phyloP scores from a whole-genome alignment of 2,888 invertebrate genomes.

The Entomobrya multifasciata region DNA sequence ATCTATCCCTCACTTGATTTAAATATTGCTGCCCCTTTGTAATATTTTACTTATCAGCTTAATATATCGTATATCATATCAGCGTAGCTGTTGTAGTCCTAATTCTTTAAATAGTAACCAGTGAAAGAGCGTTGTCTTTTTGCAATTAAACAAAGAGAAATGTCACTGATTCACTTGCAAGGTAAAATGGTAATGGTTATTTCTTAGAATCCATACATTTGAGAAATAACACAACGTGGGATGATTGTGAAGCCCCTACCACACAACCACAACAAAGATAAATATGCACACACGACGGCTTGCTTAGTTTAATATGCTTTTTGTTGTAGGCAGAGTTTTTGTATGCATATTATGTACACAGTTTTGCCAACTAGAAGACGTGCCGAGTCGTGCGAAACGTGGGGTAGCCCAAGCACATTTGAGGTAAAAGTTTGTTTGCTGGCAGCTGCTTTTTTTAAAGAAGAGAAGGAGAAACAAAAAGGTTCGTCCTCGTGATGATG shows the following conservation, averaged over 20 bases:
- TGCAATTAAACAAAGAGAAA: no score
- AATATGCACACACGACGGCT: not conserved
- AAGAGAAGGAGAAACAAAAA: constrained; percentile 39
- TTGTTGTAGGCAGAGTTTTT: not conserved
- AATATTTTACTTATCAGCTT: no score
- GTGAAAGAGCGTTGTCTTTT: no score
- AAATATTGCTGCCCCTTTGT: no score
- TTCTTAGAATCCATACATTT: constrained; percentile 27
- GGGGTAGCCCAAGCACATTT: constrained; percentile 42
- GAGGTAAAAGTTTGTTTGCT: constrained; percentile 44
- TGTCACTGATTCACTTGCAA: no score
- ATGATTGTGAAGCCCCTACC: constrained; percentile 5
- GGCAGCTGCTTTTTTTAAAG: constrained; percentile 32
- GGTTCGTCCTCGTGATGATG: constrained; percentile 36
- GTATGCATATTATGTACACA: constrained; percentile 13
- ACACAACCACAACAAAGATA: not conserved
- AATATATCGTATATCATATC: no score
- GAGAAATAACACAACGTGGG: not conserved
- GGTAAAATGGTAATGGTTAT: no score
- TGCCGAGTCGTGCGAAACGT: constrained; percentile 50
- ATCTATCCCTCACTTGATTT: no score
- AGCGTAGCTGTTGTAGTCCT: no score
- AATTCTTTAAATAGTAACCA: no score
- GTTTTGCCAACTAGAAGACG: constrained; percentile 45
- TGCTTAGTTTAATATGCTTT: no score